phyloP scores from a whole-genome alignment of 2,888 invertebrate genomes.

The Sminthurinus aureus region DNA sequence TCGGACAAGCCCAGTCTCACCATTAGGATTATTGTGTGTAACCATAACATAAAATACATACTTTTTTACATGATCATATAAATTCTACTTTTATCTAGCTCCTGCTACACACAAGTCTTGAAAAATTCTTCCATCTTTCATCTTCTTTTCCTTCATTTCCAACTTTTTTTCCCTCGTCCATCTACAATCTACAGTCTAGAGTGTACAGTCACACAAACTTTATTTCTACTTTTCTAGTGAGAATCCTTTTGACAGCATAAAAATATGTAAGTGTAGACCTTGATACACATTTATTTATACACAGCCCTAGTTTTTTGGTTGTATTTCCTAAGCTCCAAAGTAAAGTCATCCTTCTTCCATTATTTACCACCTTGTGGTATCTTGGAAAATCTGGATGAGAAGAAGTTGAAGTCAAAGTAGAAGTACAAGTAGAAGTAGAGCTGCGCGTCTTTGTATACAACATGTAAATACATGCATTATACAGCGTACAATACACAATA shows the following conservation, averaged over 20 bases:
- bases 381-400: not conserved
- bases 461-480: not conserved
- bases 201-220: not conserved
- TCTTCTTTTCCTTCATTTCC: not conserved
- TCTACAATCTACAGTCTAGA: too few species aligned
- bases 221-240: not conserved
- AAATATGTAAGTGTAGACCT: too few species aligned
- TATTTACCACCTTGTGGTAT: constrained; percentile 1
- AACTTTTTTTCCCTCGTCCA: not conserved
- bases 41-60: not conserved
- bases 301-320: too few species aligned
- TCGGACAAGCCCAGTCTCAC: not conserved
- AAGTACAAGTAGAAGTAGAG: too few species aligned
- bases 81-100: not conserved
- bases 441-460: too few species aligned
- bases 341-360: not conserved
- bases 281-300: too few species aligned
- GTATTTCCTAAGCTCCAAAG: not conserved
- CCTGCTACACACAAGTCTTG: not conserved
- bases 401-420: too few species aligned
- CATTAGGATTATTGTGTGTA: not conserved
- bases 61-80: not conserved
- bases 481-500: not conserved
- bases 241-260: too few species aligned
- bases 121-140: not conserved